A percentile compares a stretch with the other conserved stretches of the same genome.
Conservation (phyloP, 2,113 vertebrate species). For the Pampusana beccarii region DNA sequence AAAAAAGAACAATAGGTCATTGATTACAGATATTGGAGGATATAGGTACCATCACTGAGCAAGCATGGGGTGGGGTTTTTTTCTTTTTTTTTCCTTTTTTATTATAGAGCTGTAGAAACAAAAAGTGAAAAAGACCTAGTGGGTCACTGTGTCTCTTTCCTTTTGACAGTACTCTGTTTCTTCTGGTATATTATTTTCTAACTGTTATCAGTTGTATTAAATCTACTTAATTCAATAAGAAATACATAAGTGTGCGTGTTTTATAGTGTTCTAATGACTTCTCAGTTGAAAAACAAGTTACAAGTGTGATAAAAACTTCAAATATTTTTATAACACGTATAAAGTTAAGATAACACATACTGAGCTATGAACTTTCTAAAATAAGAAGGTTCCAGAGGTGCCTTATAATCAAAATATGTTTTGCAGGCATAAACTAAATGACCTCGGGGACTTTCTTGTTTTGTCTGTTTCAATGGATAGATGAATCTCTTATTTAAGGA, state of each 20-base stretch:
- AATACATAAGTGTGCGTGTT: background rate
- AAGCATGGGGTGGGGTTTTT: background rate
- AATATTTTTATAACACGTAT: background rate
- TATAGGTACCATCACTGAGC: background rate
- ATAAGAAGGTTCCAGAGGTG: constrained; percentile 27
- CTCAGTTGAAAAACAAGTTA: background rate
- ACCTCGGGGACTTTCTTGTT: constrained; percentile 37
- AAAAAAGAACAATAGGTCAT: background rate
- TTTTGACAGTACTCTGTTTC: background rate
- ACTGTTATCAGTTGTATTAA: background rate
- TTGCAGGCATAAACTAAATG: constrained; percentile 31
- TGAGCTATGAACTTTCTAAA: constrained; percentile 15
- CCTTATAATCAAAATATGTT: constrained; percentile 54
- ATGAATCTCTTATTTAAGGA: constrained; percentile 41
- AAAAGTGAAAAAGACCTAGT: background rate
- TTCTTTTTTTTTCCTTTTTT: background rate
- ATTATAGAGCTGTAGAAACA: background rate
- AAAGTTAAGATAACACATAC: background rate
- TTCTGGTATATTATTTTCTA: background rate
- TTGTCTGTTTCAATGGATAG: constrained; percentile 59
- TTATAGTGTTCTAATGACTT: background rate
- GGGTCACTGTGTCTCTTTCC: background rate
- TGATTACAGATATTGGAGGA: background rate
- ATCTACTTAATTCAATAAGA: background rate
- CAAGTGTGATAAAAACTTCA: background rate